These are phyloP conservation scores for Pelusios castaneus DNA, from an alignment of 2,113 vertebrate species.

Conservation along the genomic window DNA sequence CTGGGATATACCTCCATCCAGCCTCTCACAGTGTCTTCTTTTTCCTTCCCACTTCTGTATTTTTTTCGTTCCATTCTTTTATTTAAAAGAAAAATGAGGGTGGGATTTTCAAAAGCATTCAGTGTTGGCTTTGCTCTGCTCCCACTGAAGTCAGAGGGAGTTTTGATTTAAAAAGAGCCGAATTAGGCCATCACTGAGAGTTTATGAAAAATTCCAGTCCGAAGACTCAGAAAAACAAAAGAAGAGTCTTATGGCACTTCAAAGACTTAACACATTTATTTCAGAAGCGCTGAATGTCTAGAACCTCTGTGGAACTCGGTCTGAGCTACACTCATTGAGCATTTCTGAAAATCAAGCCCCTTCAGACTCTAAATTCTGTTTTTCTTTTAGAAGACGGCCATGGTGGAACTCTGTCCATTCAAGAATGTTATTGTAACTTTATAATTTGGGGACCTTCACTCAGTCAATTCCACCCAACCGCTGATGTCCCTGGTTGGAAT, in stretches of 20 bases:
- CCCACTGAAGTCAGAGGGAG: background rate
- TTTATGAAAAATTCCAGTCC: background rate
- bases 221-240: too few relatives aligned
- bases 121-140: background rate
- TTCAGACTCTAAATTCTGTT: accelerated
- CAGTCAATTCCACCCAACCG: background rate
- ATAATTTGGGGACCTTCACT: background rate
- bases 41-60: background rate
- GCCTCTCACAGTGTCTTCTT: background rate
- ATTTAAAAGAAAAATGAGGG: background rate
- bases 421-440: background rate
- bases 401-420: background rate
- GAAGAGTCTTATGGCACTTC: too few relatives aligned
- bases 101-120: background rate
- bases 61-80: background rate
- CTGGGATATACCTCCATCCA: background rate
- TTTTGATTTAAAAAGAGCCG: background rate
- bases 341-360: background rate
- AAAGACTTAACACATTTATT: too few relatives aligned
- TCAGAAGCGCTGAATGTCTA: background rate
- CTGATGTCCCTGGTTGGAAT: constrained; percentile 1
- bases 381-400: accelerated
- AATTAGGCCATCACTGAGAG: background rate
- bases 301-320: background rate
- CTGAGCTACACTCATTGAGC: background rate